These are phyloP conservation scores for Stratiomys singularior DNA, from an alignment of 2,888 invertebrate species.

Conservation along the genomic window DNA sequence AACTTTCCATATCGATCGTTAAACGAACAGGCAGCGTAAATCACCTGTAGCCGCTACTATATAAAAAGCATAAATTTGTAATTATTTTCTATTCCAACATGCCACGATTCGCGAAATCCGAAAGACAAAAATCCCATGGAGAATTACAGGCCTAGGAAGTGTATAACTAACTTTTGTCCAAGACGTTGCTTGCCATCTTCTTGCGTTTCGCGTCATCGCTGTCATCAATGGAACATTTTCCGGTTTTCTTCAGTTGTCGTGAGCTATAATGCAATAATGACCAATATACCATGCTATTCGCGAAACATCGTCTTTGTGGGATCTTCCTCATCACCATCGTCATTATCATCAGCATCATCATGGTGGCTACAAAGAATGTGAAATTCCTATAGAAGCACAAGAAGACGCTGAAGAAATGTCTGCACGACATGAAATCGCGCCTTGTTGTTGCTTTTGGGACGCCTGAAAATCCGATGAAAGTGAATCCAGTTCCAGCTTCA, in stretches of 20 bases:
- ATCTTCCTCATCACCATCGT: neutral
- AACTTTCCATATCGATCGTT: slow-evolving; percentile 23
- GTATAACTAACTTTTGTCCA: slow-evolving; percentile 9
- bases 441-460: neutral
- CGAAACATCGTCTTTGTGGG: neutral
- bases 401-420: neutral
- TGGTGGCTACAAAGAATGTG: neutral
- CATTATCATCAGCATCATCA: no score
- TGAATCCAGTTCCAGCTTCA: slow-evolving; percentile 2
- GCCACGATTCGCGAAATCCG: neutral
- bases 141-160: slow-evolving; percentile 24
- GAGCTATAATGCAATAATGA: neutral
- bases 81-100: slow-evolving; percentile 21
- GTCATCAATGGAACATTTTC: neutral
- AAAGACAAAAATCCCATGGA: slow-evolving; percentile 20
- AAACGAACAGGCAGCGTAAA: slow-evolving; percentile 8
- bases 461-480: slow-evolving; percentile 34
- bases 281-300: neutral
- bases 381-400: neutral
- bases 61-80: slow-evolving; percentile 20
- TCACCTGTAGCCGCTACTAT: slow-evolving; percentile 9
- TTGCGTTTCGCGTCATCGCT: neutral
- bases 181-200: neutral
- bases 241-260: slow-evolving; percentile 9
- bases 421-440: slow-evolving; percentile 5